Base-by-base conservation (phyloP, 1,140 invertebrate species). In the Goniozus legneri region DNA sequence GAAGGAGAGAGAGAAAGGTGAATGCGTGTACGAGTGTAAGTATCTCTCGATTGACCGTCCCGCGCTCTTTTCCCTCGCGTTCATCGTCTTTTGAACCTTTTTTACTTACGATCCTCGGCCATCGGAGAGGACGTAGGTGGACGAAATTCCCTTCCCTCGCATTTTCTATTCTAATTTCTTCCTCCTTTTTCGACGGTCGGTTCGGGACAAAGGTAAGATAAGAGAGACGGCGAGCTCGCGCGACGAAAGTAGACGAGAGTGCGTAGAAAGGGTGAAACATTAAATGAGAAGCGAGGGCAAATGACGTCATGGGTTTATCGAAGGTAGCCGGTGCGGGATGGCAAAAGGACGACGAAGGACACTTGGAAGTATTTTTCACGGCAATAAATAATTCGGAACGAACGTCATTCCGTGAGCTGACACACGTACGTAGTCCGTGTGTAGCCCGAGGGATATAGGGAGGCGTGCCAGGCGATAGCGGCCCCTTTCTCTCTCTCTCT, bases 321-420 rank as follows among this genome's bases (percentile, higher is more conserved):
- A 12, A 33, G 32, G 18, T 18, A 31, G 40, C 15, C 18, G 32
- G 47, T 30, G 32, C 45, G 21, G 40, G 47, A 43, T 34, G 22
- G 34, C n/a, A n/a, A n/a, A n/a, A n/a, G n/a, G n/a, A n/a, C n/a
- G 53, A 57, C 57, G 46, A 16, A 51, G 46, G 44, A 53, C 52
- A 56, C 55, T 58, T 60, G 20, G 43, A 58, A 51, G 57, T 59
- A 52, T 62, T 60, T 59, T 65, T 63, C 59, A 60, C 44, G 50
- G 36, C 48, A 49, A 63, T 63, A 63, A 63, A 65, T 65, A 65
- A 65, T 63, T 49, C 50, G 33, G 56, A 58, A 59, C 47, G 55
- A 58, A 59, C 56, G 55, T 59, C 57, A 59, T 59, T 58, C 47
- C 47, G 35, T 32, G 55, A 47, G 10, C n/a, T n/a, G n/a, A n/a